Base-by-base conservation (phyloP, 2,797 vertebrate genomes). In the Toxotes lorentzi region DNA sequence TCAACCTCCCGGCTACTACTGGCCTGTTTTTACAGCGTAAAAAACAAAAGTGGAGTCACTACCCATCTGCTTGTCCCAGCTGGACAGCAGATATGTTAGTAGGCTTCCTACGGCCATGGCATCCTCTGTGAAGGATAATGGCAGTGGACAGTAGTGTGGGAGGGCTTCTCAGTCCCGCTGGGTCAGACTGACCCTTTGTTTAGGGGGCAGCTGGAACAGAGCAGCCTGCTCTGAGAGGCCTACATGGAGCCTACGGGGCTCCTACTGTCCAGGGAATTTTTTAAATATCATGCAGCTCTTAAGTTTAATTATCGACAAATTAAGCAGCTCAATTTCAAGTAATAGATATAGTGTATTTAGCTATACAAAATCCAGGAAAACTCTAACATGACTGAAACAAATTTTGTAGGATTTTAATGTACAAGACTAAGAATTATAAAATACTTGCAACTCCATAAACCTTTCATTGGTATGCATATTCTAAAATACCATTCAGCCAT, bases 1-100 rank as follows among this genome's bases (percentile, higher is more conserved):
- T 73, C 35, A 70, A 53, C 67, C 40, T 84, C 56, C 48, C 16
- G 7, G 54, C 66, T 62, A 35, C 83, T 43, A 57, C 12, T 51
- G 72, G 30, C 66, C 47, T 73, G 38, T 79, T 85, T 76, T 72
- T 66, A 32, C 51, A 48, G 23, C 8, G 0, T 30, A 30, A 30
- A 30, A 30, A 30, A 30, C 58, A 79, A 68, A 74, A 75, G 65
- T 30, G 27, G 50, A 78, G 50, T 57, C 30, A 30, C 66, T 61
- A 17, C 62, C 81, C 83, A 83, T 86, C 85, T 82, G 81, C 70
- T 67, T 51, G 73, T 85, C 76, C 81, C 86, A 86, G 88, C 88
- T 87, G 88, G 78, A 80, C 78, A 24, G 69, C 41, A 70, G 71
- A 78, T 66, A 83, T 35, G 45, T 56, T 66, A 5, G 70, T 34